These are phyloP conservation scores for Epizoanthus rinbou DNA, from an alignment of 92 coral and sea anemone species.

Conservation along the genomic window DNA sequence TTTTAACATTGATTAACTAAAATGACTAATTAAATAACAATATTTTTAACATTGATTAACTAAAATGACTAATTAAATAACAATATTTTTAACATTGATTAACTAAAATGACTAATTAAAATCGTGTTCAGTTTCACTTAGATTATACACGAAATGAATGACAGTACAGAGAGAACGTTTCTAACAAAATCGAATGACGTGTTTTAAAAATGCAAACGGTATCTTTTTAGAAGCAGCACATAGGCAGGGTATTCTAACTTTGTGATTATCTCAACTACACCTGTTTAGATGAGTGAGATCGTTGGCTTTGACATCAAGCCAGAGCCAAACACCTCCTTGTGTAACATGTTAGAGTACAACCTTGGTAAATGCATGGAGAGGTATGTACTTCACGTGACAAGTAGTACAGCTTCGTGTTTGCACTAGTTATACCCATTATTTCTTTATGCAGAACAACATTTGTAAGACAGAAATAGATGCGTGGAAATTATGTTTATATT, in stretches of 20 bases:
- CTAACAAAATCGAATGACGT: no score
- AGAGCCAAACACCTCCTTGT: conserved; percentile 90
- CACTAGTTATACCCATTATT: background rate
- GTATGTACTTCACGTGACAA: conserved; percentile 50
- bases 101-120: no score
- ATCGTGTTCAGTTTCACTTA: no score
- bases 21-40: no score
- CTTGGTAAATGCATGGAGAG: conserved; percentile 83
- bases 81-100: no score
- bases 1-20: no score
- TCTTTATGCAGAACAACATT: background rate
- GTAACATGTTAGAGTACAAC: conserved; percentile 97
- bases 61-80: no score
- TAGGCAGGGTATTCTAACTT: background rate
- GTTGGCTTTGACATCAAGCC: conserved; percentile 97
- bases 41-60: no score
- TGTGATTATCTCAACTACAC: background rate
- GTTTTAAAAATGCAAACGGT: no score
- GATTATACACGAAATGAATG: background rate
- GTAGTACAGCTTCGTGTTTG: background rate
- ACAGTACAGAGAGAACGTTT: background rate
- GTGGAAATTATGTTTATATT: no score
- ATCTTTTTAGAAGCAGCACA: no score
- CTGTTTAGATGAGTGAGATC: conserved; percentile 91
- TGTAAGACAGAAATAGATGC: no score